Evolutionary conservation across 2,888 invertebrate species (phyloP).

Genomic region (Ypsolopha scabrella): DNA sequence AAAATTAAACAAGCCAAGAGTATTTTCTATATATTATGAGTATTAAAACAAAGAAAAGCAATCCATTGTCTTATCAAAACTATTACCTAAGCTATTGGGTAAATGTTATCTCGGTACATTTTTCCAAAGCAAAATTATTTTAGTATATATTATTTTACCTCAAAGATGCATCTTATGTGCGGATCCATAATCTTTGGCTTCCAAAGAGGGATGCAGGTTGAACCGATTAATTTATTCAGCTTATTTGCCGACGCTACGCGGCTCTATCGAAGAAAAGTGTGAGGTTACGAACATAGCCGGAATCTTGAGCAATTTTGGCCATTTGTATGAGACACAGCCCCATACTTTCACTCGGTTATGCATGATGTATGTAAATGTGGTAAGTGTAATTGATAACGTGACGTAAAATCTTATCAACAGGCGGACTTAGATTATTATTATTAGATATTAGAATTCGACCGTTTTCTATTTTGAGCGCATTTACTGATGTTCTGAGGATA

Average conservation of each 20-base stretch:
- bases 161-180: background rate
- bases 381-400: constrained; percentile 56
- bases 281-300: constrained; percentile 41
- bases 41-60: too few species aligned
- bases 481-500: too few species aligned
- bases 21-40: too few species aligned
- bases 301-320: constrained; percentile 61
- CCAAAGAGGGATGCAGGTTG: constrained; percentile 43
- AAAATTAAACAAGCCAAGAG: too few species aligned
- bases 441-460: background rate
- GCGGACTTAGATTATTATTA: constrained; percentile 1
- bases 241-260: constrained; percentile 51
- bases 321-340: constrained; percentile 53
- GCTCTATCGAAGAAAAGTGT: constrained; percentile 58
- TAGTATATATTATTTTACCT: too few species aligned
- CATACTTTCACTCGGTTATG: constrained; percentile 58
- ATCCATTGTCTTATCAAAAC: too few species aligned
- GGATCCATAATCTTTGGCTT: constrained; percentile 32
- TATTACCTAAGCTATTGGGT: too few species aligned
- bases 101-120: too few species aligned
- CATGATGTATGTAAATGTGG: constrained; percentile 62
- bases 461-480: background rate
- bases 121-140: too few species aligned
- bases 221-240: constrained; percentile 59
- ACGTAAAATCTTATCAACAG: constrained; percentile 33